Percentiles rank a stretch among this genome's conserved stretches.
phyloP scores from a whole-genome alignment of 2,888 invertebrate species.

The Drosophila limbata region DNA sequence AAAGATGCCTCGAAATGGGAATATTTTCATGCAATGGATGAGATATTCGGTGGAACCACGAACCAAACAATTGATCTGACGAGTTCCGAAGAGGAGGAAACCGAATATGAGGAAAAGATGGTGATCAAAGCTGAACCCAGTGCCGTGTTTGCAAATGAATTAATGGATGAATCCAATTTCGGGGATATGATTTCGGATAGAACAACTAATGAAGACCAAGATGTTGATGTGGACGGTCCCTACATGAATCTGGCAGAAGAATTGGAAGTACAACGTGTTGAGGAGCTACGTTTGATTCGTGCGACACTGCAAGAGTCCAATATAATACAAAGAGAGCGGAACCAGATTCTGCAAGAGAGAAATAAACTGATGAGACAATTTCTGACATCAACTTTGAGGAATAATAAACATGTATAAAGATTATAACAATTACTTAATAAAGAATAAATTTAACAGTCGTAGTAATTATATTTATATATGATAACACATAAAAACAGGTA shows the following conservation, averaged over 20 bases:
- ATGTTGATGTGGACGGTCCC: conserved; percentile 14
- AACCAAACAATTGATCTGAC: background rate
- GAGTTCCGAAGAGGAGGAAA: background rate
- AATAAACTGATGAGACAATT: conserved; percentile 24
- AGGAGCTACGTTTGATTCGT: conserved; percentile 30
- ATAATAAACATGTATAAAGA: background rate
- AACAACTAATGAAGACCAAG: background rate
- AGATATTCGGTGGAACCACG: conserved; percentile 9
- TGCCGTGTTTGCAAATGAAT: background rate
- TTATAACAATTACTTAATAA: conserved; percentile 3
- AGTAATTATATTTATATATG: background rate
- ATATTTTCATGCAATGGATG: conserved; percentile 24
- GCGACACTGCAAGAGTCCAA: conserved; percentile 25
- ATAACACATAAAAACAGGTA: background rate
- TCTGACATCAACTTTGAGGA: background rate
- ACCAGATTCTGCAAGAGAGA: conserved; percentile 24
- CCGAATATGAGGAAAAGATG: background rate
- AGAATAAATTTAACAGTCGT: background rate
- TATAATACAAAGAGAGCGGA: conserved; percentile 29
- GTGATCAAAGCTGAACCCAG: conserved; percentile 5
- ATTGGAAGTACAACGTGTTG: conserved; percentile 22
- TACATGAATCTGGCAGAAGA: background rate
- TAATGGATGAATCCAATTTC: conserved; percentile 36
- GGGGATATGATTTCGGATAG: conserved; percentile 16
- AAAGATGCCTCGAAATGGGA: conserved; percentile 11